Conservation (phyloP, 2,888 invertebrate genomes). For the Lochmaea capreae region DNA sequence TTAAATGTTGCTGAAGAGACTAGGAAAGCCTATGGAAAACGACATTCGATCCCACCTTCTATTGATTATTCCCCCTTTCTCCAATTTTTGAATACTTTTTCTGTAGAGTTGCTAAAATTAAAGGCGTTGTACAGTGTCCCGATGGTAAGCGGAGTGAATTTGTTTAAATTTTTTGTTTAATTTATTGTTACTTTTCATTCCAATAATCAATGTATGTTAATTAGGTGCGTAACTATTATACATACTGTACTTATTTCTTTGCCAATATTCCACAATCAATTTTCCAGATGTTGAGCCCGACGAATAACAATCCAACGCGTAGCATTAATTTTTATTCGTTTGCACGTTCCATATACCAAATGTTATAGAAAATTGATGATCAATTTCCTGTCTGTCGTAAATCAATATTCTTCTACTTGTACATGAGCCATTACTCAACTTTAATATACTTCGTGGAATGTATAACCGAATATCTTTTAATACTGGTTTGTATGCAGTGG, state of each 20-base stretch:
- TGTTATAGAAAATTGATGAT: constrained; percentile 47
- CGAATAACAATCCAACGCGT: constrained; percentile 36
- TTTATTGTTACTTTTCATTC: too few species aligned
- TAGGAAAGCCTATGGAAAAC: too few species aligned
- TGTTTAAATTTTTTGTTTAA: too few species aligned
- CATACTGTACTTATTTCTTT: background rate
- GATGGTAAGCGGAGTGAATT: too few species aligned
- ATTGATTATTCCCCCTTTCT: too few species aligned
- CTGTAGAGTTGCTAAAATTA: too few species aligned
- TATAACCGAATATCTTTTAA: constrained; percentile 9
- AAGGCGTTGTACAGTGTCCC: too few species aligned
- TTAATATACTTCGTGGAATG: constrained; percentile 36
- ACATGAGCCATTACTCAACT: constrained; percentile 42
- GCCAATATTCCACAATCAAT: constrained; percentile 21
- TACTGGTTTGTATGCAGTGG: background rate
- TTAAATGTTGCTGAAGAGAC: too few species aligned
- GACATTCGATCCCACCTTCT: too few species aligned
- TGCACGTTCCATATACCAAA: constrained; percentile 36
- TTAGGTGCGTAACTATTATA: too few species aligned
- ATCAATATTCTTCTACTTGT: constrained; percentile 43
- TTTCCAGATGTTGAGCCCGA: constrained; percentile 26
- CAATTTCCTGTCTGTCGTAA: constrained; percentile 44
- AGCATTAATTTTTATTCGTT: constrained; percentile 42
- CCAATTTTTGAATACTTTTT: too few species aligned
- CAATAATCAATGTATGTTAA: too few species aligned